These are phyloP conservation scores for Troides oblongomaculatus DNA, from an alignment of 2,888 invertebrate species.

Conservation along the genomic window DNA sequence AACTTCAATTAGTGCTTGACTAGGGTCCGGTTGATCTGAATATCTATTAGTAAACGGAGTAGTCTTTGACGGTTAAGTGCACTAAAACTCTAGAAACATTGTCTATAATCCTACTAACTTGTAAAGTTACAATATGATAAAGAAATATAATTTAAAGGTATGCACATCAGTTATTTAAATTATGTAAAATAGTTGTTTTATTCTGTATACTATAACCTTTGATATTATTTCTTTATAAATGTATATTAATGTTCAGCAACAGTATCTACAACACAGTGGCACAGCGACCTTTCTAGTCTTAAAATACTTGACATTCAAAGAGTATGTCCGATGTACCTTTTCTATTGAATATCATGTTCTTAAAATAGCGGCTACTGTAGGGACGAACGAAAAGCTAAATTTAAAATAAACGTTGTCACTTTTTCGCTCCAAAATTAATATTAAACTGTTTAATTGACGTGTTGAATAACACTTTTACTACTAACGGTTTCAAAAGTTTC, in stretches of 20 bases:
- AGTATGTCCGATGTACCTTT: slow-evolving; percentile 3
- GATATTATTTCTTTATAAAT: neutral
- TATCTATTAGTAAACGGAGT: too few relatives aligned
- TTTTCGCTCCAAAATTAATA: neutral
- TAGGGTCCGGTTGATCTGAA: too few relatives aligned
- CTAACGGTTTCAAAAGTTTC: too few relatives aligned
- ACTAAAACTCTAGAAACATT: too few relatives aligned
- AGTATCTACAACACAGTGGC: neutral
- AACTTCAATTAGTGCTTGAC: too few relatives aligned
- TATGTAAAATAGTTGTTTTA: neutral
- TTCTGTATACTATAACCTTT: neutral
- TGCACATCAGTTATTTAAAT: too few relatives aligned
- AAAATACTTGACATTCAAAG: slow-evolving; percentile 21
- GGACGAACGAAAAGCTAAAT: neutral
- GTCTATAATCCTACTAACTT: too few relatives aligned
- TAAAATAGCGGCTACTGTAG: slow-evolving; percentile 3
- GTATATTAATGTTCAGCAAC: neutral
- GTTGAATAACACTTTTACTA: neutral
- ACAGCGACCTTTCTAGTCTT: slow-evolving; percentile 3
- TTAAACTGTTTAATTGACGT: neutral
- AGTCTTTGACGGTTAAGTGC: too few relatives aligned
- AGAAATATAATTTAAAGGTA: too few relatives aligned
- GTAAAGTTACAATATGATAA: too few relatives aligned
- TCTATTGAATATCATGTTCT: neutral
- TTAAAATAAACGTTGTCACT: neutral